phyloP scores from a whole-genome alignment of 2,797 vertebrate species.

The Hippopotamyrus pictus region DNA sequence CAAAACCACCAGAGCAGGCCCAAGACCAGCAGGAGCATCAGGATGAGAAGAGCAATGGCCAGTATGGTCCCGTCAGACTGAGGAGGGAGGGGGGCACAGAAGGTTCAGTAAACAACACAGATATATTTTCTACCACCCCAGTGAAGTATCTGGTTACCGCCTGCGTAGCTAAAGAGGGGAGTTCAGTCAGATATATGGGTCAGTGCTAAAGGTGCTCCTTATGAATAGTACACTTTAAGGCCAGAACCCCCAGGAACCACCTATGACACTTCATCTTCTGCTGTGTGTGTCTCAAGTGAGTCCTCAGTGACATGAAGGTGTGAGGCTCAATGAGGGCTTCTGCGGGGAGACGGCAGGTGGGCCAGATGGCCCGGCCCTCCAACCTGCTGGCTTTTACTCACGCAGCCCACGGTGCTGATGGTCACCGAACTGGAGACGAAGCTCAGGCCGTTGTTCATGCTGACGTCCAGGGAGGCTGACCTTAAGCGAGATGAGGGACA shows the following conservation, averaged over 20 bases:
- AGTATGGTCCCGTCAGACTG: constrained; percentile 94
- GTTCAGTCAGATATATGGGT: not conserved
- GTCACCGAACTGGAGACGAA: constrained; percentile 98
- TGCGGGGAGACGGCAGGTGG: not conserved
- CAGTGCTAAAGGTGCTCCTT: not conserved
- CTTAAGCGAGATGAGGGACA: constrained; percentile 51
- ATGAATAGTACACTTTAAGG: not conserved
- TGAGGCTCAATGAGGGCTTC: not conserved
- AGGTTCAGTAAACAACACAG: not conserved
- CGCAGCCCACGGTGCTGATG: constrained; percentile 91
- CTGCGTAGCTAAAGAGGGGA: not conserved
- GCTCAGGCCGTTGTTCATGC: constrained; percentile 95
- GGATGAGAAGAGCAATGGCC: constrained; percentile 85
- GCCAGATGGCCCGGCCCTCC: not conserved
- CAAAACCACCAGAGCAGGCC: constrained; percentile 98
- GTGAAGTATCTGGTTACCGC: too few species aligned
- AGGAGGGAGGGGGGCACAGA: constrained; percentile 8
- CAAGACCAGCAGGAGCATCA: constrained; percentile 86
- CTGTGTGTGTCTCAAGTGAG: not conserved
- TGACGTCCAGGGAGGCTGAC: constrained; percentile 91
- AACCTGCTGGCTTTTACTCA: constrained; percentile 61
- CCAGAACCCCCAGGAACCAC: not conserved
- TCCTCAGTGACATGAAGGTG: not conserved
- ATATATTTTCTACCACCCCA: not conserved
- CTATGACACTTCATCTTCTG: not conserved